Evolutionary conservation across 2,113 vertebrate species (phyloP).

Genomic region (Pterophyllum scalare): DNA sequence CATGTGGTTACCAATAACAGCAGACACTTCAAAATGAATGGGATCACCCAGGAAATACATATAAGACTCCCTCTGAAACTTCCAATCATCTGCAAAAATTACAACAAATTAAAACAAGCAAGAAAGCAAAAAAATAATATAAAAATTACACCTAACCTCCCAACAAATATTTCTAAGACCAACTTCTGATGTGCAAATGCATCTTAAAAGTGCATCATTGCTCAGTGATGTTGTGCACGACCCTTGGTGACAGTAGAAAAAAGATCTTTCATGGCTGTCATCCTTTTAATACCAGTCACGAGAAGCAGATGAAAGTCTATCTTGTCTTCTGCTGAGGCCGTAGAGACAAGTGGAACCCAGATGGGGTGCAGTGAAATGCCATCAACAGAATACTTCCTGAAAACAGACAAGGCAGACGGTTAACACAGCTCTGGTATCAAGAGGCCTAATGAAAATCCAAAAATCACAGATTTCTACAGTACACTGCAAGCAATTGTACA

Average conservation of each 20-base stretch:
- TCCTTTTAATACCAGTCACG: constrained; percentile 66
- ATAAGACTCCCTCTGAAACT: constrained; percentile 49
- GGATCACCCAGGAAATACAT: constrained; percentile 71
- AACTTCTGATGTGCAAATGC: not conserved
- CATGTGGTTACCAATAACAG: constrained; percentile 55
- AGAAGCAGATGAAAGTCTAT: constrained; percentile 68
- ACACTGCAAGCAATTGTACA: not conserved
- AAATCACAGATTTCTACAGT: not conserved
- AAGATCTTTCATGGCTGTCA: not conserved
- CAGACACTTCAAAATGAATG: constrained; percentile 67
- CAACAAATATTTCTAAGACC: not conserved
- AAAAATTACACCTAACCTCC: no score
- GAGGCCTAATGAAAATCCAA: not conserved
- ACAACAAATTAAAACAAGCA: not conserved
- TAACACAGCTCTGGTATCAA: not conserved
- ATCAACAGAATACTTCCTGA: constrained; percentile 66
- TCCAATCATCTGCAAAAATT: constrained; percentile 66
- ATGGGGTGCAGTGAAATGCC: constrained; percentile 55
- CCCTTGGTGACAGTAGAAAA: not conserved
- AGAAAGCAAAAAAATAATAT: not conserved
- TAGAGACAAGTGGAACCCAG: constrained; percentile 61
- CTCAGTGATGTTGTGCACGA: not conserved
- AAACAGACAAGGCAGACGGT: not conserved
- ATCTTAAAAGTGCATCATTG: not conserved
- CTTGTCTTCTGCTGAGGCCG: constrained; percentile 29